Percentiles rank a stretch among this genome's conserved stretches.
Evolutionary conservation across 35 echinoderm and acorn worm genomes (phyloP).

Genomic region (Diadema setosum): DNA sequence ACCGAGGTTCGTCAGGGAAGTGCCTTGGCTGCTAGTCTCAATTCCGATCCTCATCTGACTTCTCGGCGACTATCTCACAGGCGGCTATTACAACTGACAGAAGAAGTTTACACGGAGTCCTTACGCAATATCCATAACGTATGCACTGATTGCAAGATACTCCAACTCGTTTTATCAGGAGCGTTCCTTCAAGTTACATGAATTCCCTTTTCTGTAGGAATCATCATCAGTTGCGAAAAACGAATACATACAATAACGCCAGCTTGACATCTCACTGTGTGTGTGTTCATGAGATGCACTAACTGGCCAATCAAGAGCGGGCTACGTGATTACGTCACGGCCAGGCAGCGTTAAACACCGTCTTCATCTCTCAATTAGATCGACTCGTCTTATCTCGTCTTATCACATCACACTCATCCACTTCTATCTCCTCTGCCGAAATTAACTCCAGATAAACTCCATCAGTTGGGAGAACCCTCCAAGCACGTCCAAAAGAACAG

Average conservation of each 20-base stretch:
- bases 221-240: too few species aligned
- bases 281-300: neutral
- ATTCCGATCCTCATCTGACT: neutral
- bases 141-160: too few species aligned
- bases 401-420: conserved; percentile 30
- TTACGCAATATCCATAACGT: too few species aligned
- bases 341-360: conserved; percentile 6
- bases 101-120: too few species aligned
- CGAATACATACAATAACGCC: too few species aligned
- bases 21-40: neutral
- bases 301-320: conserved; percentile 24
- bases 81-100: too few species aligned
- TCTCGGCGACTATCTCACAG: too few species aligned
- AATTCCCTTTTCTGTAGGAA: too few species aligned
- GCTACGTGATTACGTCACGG: neutral
- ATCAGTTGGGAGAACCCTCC: neutral
- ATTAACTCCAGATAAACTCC: conserved; percentile 8
- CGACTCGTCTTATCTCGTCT: conserved; percentile 52
- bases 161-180: too few species aligned
- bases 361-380: conserved; percentile 31
- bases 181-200: too few species aligned
- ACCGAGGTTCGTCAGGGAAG: neutral
- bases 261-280: neutral
- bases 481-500: neutral
- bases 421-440: neutral